Evolutionary conservation across 2,888 invertebrate genomes (phyloP).

Genomic region (Hedya salicella): DNA sequence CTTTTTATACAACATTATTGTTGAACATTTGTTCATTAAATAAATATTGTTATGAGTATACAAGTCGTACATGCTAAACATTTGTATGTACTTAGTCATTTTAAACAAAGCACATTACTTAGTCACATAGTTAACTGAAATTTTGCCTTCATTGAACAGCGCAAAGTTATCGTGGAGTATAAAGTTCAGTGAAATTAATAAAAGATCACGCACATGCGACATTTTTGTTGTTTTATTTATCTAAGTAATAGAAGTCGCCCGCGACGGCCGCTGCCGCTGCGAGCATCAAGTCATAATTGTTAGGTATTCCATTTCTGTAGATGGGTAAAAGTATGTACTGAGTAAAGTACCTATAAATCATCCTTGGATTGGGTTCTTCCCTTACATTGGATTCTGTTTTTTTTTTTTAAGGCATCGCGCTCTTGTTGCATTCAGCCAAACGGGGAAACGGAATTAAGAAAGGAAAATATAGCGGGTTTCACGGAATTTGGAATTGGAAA

Average conservation of each 20-base stretch:
- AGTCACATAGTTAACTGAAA: constrained; percentile 76
- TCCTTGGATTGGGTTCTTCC: no score
- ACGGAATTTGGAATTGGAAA: no score
- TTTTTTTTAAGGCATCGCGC: no score
- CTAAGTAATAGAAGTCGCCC: not conserved
- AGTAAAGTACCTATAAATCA: no score
- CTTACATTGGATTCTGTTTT: no score
- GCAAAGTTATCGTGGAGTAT: constrained; percentile 69
- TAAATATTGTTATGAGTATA: constrained; percentile 59
- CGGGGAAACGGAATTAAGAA: no score
- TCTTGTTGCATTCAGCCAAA: no score
- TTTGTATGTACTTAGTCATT: constrained; percentile 66
- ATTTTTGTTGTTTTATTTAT: constrained; percentile 65
- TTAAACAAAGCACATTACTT: constrained; percentile 74
- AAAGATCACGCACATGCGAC: constrained; percentile 84
- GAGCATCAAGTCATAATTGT: no score
- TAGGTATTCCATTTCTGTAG: no score
- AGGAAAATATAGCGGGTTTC: no score
- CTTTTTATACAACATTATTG: constrained; percentile 73
- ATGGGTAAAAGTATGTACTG: no score
- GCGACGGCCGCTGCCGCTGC: no score
- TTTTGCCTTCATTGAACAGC: constrained; percentile 73
- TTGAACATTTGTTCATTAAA: constrained; percentile 67
- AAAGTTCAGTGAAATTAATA: constrained; percentile 77
- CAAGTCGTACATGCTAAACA: constrained; percentile 61